Percentiles rank a stretch among this genome's conserved stretches.
These are phyloP conservation scores for Cephalopholis sonnerati DNA, from an alignment of 2,113 vertebrate genomes.

Conservation along the genomic window DNA sequence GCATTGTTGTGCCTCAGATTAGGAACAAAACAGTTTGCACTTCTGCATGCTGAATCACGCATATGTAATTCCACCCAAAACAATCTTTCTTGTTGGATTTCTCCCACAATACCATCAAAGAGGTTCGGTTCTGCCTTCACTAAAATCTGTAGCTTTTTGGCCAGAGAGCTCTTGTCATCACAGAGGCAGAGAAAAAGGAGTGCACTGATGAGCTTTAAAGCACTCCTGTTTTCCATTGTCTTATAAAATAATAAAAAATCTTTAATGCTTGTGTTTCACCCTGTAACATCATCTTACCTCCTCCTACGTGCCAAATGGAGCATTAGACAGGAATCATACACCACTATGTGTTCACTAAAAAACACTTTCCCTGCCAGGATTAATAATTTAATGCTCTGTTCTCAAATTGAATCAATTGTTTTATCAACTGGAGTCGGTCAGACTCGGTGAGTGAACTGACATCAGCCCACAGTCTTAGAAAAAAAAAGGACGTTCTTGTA, in stretches of 20 bases:
- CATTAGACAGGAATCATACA: slow-evolving; percentile 47
- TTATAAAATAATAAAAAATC: slow-evolving; percentile 34
- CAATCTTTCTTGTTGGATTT: not conserved
- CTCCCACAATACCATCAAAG: not conserved
- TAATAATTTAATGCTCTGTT: slow-evolving; percentile 53
- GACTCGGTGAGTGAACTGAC: slow-evolving; percentile 5
- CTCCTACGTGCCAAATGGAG: slow-evolving; percentile 50
- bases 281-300: slow-evolving; percentile 54
- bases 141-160: not conserved
- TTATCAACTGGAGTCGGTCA: slow-evolving; percentile 28
- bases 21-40: not conserved
- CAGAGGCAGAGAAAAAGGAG: not conserved
- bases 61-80: slow-evolving; percentile 1
- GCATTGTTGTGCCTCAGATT: not conserved
- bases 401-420: slow-evolving; percentile 54
- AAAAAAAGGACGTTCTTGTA: not conserved
- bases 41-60: slow-evolving; percentile 20
- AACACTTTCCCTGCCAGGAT: slow-evolving; percentile 31
- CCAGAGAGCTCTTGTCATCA: not conserved
- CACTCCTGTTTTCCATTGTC: slow-evolving; percentile 13
- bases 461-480: slow-evolving; percentile 16
- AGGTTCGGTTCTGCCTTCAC: not conserved
- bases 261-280: slow-evolving; percentile 40
- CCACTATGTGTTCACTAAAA: slow-evolving; percentile 51
- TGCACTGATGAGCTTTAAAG: not conserved